Evolutionary conservation across 2,113 vertebrate species (phyloP).

Genomic region (Dicrurus megarhynchus): DNA sequence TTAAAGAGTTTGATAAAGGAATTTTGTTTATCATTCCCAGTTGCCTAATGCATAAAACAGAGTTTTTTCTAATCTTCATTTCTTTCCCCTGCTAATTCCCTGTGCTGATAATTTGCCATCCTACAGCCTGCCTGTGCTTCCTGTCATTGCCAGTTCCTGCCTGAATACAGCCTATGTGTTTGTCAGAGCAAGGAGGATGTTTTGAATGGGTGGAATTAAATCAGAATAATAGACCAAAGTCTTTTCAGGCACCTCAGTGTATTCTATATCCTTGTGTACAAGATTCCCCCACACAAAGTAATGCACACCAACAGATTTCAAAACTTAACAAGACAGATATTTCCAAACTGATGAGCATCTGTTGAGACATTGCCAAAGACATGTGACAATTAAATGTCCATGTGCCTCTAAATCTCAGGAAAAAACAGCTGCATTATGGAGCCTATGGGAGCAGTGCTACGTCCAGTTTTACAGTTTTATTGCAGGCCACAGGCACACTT

Average conservation of each 20-base stretch:
- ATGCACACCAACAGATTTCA: not conserved
- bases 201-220: not conserved
- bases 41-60: not conserved
- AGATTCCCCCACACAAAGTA: not conserved
- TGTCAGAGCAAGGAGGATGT: not conserved
- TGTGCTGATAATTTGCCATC: not conserved
- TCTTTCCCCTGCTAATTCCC: not conserved
- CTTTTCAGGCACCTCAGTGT: not conserved
- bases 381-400: not conserved
- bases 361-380: not conserved
- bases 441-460: fast-evolving
- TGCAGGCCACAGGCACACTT: not conserved
- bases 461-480: not conserved
- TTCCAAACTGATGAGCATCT: not conserved
- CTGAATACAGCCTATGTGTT: not conserved
- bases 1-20: not conserved
- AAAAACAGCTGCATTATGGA: not conserved
- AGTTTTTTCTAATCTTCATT: not conserved
- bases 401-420: not conserved
- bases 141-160: not conserved
- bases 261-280: not conserved
- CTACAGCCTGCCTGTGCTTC: not conserved
- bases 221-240: not conserved
- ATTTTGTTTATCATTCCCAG: not conserved
- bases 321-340: not conserved